Evolutionary conservation across 2,888 invertebrate species (phyloP), one percentile per base, ranked within the genome.

Genomic region (Erebia aethiops): DNA sequence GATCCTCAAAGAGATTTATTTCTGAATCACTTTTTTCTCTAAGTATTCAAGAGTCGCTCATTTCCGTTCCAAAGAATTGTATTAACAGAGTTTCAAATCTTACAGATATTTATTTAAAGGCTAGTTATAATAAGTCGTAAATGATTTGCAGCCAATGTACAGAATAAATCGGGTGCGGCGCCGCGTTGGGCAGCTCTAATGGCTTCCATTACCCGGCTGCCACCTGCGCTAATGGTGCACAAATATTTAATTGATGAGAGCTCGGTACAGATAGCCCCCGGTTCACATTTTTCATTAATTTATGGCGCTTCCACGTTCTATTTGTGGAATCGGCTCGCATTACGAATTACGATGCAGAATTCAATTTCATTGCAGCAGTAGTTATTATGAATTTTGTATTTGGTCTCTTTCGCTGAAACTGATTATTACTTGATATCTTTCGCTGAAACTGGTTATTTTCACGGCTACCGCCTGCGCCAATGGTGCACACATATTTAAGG

Each of bases 161-260:
- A 83, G 81, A 81, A 79, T 81, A 84, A 85, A 82, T 83, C 80
- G 82, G 80, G 81, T 77, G 74, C 72, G 75, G 79, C 75, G 77
- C 78, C 79, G 79, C 77, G 77, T 79, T 78, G 80, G 81, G 78
- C 83, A 78, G 82, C 84, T 85, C 86, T 91, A 92, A 90, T 91
- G 88, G 91, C 84, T 87, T 88, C 91, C 90, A 91, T 91, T 91
- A 90, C 87, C 79, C 84, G 85, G 86, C 82, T 85, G 83, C 88
- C 91, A 91, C 89, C 88, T 90, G 90, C 82, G 87, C 90, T 92
- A 92, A 91, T 91, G 89, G 88, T 78, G 86, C 88, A 89, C 86
- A 90, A 91, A 91, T 91, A 91, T 91, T 90, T 91, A 91, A 92
- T 91, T 89, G 88, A 90, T 90, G 89, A 86, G 84, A 80, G 81